phyloP scores from a whole-genome alignment of 2,113 vertebrate genomes.

The Scomber scombrus region DNA sequence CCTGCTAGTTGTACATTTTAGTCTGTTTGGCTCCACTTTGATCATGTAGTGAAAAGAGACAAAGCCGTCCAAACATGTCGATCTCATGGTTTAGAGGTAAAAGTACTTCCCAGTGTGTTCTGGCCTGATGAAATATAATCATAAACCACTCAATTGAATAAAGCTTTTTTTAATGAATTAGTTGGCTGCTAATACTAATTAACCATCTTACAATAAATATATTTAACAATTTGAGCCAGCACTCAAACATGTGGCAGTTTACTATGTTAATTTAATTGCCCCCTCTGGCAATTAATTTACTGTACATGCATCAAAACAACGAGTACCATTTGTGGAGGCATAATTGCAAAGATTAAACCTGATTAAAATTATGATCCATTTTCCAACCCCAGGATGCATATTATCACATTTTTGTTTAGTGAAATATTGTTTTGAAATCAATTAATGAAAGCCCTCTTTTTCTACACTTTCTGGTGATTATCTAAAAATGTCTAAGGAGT shows the following conservation, averaged over 20 bases:
- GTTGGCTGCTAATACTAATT: slow-evolving; percentile 24
- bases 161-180: neutral
- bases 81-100: neutral
- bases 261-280: slow-evolving; percentile 2
- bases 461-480: neutral
- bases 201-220: neutral
- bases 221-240: neutral
- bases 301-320: slow-evolving; percentile 18
- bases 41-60: neutral
- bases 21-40: neutral
- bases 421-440: neutral
- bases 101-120: neutral
- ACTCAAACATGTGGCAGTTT: slow-evolving; percentile 10
- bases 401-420: slow-evolving; percentile 22
- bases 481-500: neutral
- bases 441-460: neutral
- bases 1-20: neutral
- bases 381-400: slow-evolving; percentile 4
- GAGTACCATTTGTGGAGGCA: neutral
- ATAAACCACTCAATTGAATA: slow-evolving; percentile 8
- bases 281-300: slow-evolving; percentile 2
- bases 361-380: slow-evolving; percentile 1
- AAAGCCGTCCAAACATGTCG: neutral
- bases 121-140: slow-evolving; percentile 3
- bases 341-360: neutral